Evolutionary conservation across 2,113 vertebrate genomes (phyloP).

Genomic region (Passer montanus): DNA sequence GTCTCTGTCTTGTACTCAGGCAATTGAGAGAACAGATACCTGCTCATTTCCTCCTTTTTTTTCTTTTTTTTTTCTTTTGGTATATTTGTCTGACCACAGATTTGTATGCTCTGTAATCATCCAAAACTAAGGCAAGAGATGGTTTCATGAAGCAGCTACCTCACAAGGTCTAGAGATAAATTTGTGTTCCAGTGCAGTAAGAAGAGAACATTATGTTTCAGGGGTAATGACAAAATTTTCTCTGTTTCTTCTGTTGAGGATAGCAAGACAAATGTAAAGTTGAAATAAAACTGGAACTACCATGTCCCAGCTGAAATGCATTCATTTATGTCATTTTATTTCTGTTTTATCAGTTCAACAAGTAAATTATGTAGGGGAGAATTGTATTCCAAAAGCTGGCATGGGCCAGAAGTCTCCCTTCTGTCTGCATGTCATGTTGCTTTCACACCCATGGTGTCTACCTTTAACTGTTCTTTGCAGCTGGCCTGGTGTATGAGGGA

Average conservation of each 20-base stretch:
- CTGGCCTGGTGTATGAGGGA: not conserved
- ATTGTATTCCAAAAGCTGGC: not conserved
- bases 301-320: not conserved
- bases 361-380: not conserved
- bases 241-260: not conserved
- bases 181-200: not conserved
- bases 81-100: not conserved
- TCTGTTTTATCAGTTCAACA: not conserved
- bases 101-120: not conserved
- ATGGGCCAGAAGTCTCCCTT: not conserved
- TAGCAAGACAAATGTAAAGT: not conserved
- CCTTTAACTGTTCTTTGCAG: not conserved
- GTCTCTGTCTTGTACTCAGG: not conserved
- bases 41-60: not conserved
- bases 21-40: not conserved
- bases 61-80: rapidly evolving
- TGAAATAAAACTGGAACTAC: not conserved
- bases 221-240: not conserved
- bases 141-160: not conserved
- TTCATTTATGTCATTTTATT: not conserved
- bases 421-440: rapidly evolving
- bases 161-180: not conserved
- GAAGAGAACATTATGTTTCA: not conserved
- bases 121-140: not conserved
- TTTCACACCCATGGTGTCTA: not conserved